These are phyloP conservation scores for Acrocephalus arundinaceus DNA, from an alignment of 2,113 vertebrate species.

Conservation along the genomic window DNA sequence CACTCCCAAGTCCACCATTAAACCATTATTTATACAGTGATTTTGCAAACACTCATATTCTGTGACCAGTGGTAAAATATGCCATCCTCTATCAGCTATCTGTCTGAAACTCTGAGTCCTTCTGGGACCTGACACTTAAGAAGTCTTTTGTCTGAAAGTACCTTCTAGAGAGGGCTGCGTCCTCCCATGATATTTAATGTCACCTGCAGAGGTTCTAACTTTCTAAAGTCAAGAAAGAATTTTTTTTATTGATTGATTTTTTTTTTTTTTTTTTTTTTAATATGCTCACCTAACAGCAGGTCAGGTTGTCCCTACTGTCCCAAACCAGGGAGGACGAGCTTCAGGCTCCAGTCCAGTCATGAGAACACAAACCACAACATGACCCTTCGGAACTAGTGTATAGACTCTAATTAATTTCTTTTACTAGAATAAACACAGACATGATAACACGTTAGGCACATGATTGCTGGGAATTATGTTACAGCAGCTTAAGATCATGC, in stretches of 20 bases:
- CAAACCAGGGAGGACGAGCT: not conserved
- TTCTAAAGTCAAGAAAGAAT: not conserved
- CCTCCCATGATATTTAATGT: not conserved
- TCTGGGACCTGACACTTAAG: not conserved
- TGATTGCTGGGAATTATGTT: not conserved
- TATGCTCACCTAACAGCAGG: not conserved
- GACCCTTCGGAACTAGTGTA: not conserved
- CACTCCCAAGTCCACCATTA: not conserved
- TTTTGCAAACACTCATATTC: not conserved
- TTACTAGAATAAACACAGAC: not conserved
- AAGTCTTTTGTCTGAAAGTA: not conserved
- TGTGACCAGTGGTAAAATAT: not conserved
- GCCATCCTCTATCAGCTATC: not conserved
- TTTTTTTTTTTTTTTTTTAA: not conserved
- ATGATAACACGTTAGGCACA: not conserved
- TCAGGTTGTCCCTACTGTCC: not conserved
- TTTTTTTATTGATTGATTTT: not conserved
- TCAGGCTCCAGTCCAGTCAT: accelerated
- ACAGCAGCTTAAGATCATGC: not conserved
- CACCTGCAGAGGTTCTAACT: not conserved
- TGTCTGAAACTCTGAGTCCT: not conserved
- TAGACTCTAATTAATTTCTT: not conserved
- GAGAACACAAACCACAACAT: not conserved
- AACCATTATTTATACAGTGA: not conserved
- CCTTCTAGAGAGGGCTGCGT: not conserved